A percentile compares a stretch with the other conserved stretches of the same genome.
Evolutionary conservation across 2,797 vertebrate species (phyloP).

Genomic region (Catamblyrhynchus diadema): DNA sequence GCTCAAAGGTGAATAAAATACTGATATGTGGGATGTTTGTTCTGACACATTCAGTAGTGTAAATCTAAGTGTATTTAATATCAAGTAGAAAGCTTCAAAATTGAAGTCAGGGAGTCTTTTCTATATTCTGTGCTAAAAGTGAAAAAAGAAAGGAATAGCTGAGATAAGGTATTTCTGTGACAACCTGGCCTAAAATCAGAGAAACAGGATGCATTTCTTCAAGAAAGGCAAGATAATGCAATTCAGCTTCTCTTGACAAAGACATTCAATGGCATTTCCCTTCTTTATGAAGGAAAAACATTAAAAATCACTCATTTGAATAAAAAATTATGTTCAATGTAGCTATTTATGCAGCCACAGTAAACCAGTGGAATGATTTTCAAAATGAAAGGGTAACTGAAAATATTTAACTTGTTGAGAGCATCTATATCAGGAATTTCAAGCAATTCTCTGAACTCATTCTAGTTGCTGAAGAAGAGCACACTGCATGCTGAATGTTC

Average conservation of each 20-base stretch:
- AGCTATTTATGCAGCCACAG: neutral
- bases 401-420: neutral
- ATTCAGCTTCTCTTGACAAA: neutral
- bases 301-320: neutral
- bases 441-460: neutral
- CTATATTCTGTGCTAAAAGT: neutral
- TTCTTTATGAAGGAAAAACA: neutral
- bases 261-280: neutral
- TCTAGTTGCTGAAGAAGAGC: neutral
- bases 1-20: neutral
- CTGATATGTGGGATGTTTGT: neutral
- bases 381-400: neutral
- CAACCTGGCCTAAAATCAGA: neutral
- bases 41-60: neutral
- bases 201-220: neutral
- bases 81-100: neutral
- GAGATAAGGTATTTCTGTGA: neutral
- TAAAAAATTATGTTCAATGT: neutral
- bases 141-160: neutral
- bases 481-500: neutral
- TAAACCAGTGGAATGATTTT: neutral
- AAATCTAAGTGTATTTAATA: neutral
- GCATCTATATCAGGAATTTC: neutral
- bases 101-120: neutral
- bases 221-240: neutral